phyloP scores from a whole-genome alignment of 2,888 invertebrate species.

The Halictus quadricinctus region DNA sequence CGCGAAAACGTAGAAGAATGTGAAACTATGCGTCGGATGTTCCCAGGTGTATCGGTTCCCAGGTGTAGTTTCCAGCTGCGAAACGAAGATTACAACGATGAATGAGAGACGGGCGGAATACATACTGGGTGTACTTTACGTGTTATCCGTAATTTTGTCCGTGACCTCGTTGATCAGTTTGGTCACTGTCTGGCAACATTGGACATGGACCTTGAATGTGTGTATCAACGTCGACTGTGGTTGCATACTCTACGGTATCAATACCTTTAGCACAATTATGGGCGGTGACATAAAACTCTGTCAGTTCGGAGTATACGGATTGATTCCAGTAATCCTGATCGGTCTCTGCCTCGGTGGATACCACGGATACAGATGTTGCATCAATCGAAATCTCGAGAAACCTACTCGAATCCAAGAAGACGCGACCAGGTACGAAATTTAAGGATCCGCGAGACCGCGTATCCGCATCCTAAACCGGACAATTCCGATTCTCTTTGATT shows the following conservation, averaged over 20 bases:
- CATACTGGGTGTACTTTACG: slow-evolving; percentile 71
- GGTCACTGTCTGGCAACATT: slow-evolving; percentile 79
- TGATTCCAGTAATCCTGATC: slow-evolving; percentile 72
- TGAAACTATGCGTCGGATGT: background rate
- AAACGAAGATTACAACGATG: slow-evolving; percentile 58
- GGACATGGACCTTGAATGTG: slow-evolving; percentile 78
- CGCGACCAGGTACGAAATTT: slow-evolving; percentile 46
- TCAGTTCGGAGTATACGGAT: slow-evolving; percentile 77
- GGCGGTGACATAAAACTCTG: slow-evolving; percentile 81
- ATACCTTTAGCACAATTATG: slow-evolving; percentile 78
- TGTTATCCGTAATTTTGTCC: slow-evolving; percentile 68
- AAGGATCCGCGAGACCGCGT: background rate
- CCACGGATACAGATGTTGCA: slow-evolving; percentile 80
- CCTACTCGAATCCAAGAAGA: slow-evolving; percentile 54
- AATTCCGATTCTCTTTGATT: background rate
- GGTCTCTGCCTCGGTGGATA: slow-evolving; percentile 74
- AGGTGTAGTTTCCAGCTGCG: background rate
- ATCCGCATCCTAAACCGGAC: background rate
- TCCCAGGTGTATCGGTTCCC: background rate
- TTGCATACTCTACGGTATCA: slow-evolving; percentile 80
- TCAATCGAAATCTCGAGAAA: slow-evolving; percentile 67
- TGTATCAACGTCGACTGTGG: slow-evolving; percentile 80
- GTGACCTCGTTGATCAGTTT: slow-evolving; percentile 73
- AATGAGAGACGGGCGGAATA: slow-evolving; percentile 71
- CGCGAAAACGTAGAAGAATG: background rate